Percentiles rank a stretch among this genome's conserved stretches.
These are phyloP conservation scores for Verasper variegatus DNA, from an alignment of 2,113 vertebrate genomes.

Conservation along the genomic window DNA sequence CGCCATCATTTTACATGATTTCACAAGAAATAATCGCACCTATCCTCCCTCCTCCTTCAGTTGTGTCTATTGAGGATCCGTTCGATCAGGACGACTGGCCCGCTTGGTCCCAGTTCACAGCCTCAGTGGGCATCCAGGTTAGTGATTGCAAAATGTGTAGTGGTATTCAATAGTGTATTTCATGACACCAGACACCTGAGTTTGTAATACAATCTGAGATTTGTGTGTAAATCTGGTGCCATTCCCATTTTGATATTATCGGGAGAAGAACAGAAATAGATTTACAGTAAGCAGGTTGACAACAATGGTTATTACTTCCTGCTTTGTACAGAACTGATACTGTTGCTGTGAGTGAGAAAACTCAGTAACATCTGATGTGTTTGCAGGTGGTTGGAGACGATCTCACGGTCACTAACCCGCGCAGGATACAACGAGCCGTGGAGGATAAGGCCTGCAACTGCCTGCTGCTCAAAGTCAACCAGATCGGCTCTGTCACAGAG, in stretches of 20 bases:
- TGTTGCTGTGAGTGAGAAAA: not conserved
- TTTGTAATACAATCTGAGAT: not conserved
- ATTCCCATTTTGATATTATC: not conserved
- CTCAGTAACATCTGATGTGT: not conserved
- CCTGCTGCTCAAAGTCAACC: conserved; percentile 93
- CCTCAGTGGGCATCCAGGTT: conserved; percentile 90
- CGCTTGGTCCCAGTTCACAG: conserved; percentile 92
- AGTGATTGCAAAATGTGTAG: not conserved
- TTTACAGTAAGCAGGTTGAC: not conserved
- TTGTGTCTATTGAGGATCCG: conserved; percentile 94
- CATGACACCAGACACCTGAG: not conserved
- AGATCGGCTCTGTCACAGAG: conserved; percentile 92
- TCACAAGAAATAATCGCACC: not conserved
- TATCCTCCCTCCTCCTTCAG: conserved; percentile 64
- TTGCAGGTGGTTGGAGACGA: conserved; percentile 92
- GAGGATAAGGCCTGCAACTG: conserved; percentile 95
- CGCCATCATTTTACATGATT: not conserved
- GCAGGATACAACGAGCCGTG: conserved; percentile 89
- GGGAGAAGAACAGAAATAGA: not conserved
- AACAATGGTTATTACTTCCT: not conserved
- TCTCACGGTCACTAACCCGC: conserved; percentile 92
- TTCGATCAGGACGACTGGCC: conserved; percentile 96
- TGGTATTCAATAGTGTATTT: not conserved
- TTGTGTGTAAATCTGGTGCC: not conserved
- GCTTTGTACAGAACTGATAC: not conserved